phyloP scores from a whole-genome alignment of 1,140 invertebrate species.

The Wiebesia pumilae region DNA sequence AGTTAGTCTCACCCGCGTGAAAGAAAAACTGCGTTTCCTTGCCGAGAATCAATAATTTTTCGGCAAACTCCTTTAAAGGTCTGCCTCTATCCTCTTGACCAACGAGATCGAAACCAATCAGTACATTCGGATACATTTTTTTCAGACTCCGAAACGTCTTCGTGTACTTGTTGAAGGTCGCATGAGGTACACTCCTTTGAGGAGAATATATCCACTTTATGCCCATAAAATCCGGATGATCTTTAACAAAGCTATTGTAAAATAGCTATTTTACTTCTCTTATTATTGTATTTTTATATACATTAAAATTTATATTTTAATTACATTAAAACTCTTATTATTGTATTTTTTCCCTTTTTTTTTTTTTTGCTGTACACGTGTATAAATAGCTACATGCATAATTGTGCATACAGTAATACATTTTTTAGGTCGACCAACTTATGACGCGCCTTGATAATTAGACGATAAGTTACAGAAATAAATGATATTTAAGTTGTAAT shows the following conservation, averaged over 20 bases:
- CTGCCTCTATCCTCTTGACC: conserved; percentile 77
- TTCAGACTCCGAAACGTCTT: conserved; percentile 68
- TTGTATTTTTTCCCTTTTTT: no score
- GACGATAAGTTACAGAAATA: no score
- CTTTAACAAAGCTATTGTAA: conserved; percentile 69
- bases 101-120: conserved; percentile 81
- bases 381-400: no score
- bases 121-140: conserved; percentile 75
- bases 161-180: conserved; percentile 51
- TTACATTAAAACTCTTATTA: no score
- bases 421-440: no score
- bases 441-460: no score
- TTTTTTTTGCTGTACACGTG: no score
- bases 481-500: no score
- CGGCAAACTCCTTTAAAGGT: conserved; percentile 73
- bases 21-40: conserved; percentile 82
- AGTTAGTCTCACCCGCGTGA: conserved; percentile 89
- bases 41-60: conserved; percentile 68
- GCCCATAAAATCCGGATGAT: conserved; percentile 82
- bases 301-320: no score
- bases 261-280: not conserved
- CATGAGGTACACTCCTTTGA: conserved; percentile 59
- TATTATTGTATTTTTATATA: no score
- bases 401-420: no score
- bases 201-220: conserved; percentile 84